Base-by-base conservation (phyloP, 2,888 invertebrate genomes). In the Eristalinus sepulchralis region DNA sequence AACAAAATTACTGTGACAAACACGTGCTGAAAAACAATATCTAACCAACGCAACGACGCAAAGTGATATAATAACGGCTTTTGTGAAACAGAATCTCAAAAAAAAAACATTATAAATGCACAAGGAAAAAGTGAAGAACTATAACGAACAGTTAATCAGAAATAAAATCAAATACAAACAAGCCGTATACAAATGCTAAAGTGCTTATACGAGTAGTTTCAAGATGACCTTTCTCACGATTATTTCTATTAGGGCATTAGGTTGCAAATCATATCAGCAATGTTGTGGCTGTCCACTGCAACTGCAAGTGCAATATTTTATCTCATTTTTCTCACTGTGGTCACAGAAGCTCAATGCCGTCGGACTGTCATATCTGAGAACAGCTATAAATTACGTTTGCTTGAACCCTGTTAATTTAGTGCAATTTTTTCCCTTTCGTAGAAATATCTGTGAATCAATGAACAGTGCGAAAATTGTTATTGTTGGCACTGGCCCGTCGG, bases 401-500 rank as follows among this genome's bases (percentile, higher is more conserved):
- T 11, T 11, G 8, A 4, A n/a, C 11, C n/a, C 24, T 1, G 8
- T 3, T 24, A 39, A 27, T 20, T 60, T 11, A 60, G 55, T 63
- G 33, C 9, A 34, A 63, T 57, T 8, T 6, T 36, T 55, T 57
- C 13, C 11, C 2, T 55, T 33, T 11, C 60, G 27, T 11, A 11
- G 11, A 60, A 47, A 57, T 1, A n/a, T 31, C 24, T 34, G 36
- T 20, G 2, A 13, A 20, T 39, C 17, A 1, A 89, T 90, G 90
- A 90, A 82, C 47, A 39, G n/a, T 80, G 84, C 88, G 59, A 92
- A 91, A 88, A 91, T 93, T 70, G 90, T 93, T 2, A 89, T 93
- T 22, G 89, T 93, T 55, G 93, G 93, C 10, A 91, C 93, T n/a
- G 93, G 93, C 22, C 91, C 92, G 27, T 91, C 93, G 31, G 93